Evolutionary conservation across 2,888 invertebrate species (phyloP).

Genomic region (Stramonita haemastoma): DNA sequence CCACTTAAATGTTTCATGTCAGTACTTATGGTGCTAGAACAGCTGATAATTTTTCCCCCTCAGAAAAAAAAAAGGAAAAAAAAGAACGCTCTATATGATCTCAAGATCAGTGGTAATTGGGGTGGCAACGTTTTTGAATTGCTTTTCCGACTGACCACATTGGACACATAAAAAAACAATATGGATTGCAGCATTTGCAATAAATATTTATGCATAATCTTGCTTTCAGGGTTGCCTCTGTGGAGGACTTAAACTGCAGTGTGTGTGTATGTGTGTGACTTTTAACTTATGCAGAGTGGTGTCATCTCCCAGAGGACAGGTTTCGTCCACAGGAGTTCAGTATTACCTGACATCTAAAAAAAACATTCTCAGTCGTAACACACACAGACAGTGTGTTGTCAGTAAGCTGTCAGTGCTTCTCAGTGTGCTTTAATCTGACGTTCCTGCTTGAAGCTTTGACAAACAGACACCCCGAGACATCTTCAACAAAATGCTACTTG

Average conservation of each 20-base stretch:
- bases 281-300: not conserved
- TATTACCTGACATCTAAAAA: not conserved
- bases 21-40: not conserved
- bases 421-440: too few relatives aligned
- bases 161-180: not conserved
- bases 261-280: not conserved
- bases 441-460: not conserved
- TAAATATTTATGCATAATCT: not conserved
- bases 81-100: not conserved
- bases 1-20: constrained; percentile 1
- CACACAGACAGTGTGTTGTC: too few relatives aligned
- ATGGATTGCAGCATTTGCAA: constrained; percentile 3
- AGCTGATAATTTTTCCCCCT: not conserved
- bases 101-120: not conserved
- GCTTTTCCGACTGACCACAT: not conserved
- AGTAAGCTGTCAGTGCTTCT: too few relatives aligned
- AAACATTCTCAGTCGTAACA: too few relatives aligned
- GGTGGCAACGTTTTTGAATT: not conserved
- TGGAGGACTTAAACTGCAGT: not conserved
- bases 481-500: not conserved
- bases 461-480: not conserved
- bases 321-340: not conserved
- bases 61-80: not conserved
- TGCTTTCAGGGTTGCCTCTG: not conserved
- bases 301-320: not conserved